phyloP scores from a whole-genome alignment of 2,113 vertebrate genomes.

The Eulacestoma nigropectus region DNA sequence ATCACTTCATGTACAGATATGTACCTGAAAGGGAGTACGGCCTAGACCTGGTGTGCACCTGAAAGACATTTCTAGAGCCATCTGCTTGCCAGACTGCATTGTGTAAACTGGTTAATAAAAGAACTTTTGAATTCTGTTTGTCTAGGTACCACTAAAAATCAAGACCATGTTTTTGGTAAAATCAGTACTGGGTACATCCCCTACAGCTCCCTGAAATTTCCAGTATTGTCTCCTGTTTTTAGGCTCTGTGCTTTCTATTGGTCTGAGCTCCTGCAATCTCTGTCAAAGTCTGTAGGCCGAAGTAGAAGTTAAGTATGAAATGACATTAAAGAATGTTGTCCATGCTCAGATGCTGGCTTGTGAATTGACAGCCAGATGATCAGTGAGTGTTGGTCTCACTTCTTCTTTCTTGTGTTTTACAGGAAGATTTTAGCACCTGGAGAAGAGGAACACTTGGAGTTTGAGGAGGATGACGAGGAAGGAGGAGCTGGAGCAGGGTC shows the following conservation, averaged over 20 bases:
- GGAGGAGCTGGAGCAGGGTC: conserved; percentile 84
- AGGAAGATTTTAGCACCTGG: conserved; percentile 97
- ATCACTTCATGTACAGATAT: background rate
- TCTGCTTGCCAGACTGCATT: background rate
- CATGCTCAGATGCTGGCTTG: background rate
- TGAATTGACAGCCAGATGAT: background rate
- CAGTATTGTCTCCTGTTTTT: background rate
- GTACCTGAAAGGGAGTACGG: background rate
- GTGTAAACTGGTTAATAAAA: background rate
- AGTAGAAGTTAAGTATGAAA: background rate
- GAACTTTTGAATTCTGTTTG: background rate
- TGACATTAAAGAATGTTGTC: background rate
- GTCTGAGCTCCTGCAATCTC: background rate
- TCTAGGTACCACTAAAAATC: background rate
- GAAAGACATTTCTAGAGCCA: background rate
- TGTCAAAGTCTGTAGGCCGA: background rate
- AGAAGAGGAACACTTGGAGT: conserved; percentile 94
- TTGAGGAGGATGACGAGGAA: conserved; percentile 95
- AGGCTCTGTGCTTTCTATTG: background rate
- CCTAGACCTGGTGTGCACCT: background rate
- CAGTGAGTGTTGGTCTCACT: background rate
- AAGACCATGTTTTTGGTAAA: background rate
- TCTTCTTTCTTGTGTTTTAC: background rate
- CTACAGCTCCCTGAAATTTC: background rate
- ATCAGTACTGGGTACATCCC: background rate